Evolutionary conservation across 2,797 vertebrate genomes (phyloP).

Genomic region (Schizopygopsis pylzovi): DNA sequence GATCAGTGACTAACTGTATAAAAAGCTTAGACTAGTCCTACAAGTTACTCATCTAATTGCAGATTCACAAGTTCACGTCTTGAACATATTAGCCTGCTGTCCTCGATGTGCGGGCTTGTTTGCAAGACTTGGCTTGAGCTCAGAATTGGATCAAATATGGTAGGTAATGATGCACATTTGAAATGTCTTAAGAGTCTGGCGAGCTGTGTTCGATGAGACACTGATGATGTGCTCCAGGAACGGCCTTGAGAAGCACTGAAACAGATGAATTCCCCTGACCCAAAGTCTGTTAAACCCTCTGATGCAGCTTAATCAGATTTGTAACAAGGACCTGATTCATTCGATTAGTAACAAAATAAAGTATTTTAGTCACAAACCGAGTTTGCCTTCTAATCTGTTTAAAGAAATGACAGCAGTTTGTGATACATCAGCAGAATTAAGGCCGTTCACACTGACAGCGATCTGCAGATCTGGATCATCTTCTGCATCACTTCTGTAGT

Average conservation of each 20-base stretch:
- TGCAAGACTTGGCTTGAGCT: no score
- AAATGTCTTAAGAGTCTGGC: neutral
- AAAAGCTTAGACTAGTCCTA: no score
- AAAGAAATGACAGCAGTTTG: conserved; percentile 77
- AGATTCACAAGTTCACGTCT: no score
- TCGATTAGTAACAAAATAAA: conserved; percentile 77
- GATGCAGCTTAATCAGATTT: conserved; percentile 41
- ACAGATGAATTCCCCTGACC: conserved; percentile 71
- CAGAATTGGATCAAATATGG: neutral
- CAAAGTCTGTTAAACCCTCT: conserved; percentile 69
- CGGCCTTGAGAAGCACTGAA: conserved; percentile 53
- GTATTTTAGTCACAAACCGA: conserved; percentile 75
- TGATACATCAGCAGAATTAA: conserved; percentile 78
- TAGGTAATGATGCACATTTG: neutral
- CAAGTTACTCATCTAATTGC: no score
- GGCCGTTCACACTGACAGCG: conserved; percentile 4
- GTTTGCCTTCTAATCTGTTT: conserved; percentile 80
- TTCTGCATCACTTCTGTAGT: neutral
- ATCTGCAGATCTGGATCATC: neutral
- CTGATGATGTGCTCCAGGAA: neutral
- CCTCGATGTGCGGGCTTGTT: no score
- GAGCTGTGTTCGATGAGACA: neutral
- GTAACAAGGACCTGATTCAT: conserved; percentile 65
- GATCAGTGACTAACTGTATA: neutral
- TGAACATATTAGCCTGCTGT: no score